These are phyloP conservation scores for Thermophis baileyi DNA, from an alignment of 2,113 vertebrate genomes.

Conservation along the genomic window DNA sequence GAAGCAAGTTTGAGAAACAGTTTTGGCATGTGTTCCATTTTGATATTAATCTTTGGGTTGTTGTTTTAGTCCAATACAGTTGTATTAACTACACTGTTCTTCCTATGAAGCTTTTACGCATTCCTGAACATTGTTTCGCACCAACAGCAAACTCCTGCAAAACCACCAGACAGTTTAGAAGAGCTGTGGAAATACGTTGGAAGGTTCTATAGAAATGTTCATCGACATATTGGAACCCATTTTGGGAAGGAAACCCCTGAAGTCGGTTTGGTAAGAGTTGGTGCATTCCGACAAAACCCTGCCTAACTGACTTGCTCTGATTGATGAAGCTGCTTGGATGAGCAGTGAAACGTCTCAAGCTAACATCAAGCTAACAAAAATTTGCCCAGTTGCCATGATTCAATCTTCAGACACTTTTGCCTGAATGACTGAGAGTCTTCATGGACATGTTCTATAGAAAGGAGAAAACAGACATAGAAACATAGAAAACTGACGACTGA, in stretches of 20 bases:
- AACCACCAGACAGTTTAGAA: neutral
- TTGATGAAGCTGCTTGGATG: neutral
- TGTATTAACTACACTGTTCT: neutral
- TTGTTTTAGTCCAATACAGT: neutral
- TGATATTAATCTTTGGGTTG: neutral
- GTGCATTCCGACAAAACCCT: neutral
- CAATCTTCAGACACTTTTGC: neutral
- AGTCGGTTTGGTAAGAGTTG: neutral
- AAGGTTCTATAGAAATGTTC: neutral
- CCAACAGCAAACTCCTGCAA: neutral
- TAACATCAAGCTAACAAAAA: neutral
- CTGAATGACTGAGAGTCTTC: neutral
- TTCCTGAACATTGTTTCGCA: neutral
- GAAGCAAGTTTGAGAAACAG: neutral
- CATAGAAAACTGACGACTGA: neutral
- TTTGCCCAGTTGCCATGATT: neutral
- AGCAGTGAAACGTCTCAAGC: neutral
- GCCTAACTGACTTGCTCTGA: neutral
- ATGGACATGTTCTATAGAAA: neutral
- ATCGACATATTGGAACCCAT: neutral
- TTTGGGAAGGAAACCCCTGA: neutral
- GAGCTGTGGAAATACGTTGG: neutral
- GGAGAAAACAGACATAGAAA: neutral
- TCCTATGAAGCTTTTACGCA: neutral
- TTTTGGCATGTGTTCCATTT: neutral